Percentiles rank a stretch among this genome's conserved stretches.
Evolutionary conservation across 2,888 invertebrate genomes (phyloP).

Genomic region (Acronicta psi): DNA sequence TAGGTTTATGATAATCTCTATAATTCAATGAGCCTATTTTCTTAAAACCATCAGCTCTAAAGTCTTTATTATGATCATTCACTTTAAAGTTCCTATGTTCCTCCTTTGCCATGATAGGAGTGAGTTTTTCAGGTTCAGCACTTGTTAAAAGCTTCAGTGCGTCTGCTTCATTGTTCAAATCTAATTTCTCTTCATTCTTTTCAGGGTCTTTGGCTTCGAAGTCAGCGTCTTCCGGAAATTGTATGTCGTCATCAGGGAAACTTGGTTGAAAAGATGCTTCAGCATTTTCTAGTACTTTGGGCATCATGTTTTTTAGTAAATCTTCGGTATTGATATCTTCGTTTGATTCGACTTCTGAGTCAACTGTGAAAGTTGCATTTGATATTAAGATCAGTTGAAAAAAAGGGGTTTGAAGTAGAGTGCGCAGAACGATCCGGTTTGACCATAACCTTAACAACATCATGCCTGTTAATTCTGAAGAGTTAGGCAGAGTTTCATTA

Average conservation of each 20-base stretch:
- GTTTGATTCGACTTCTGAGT: background rate
- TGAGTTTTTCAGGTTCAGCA: background rate
- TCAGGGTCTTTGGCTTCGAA: background rate
- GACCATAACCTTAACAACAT: too few species aligned
- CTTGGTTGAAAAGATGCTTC: slow-evolving; percentile 2
- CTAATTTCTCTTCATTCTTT: background rate
- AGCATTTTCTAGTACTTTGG: background rate
- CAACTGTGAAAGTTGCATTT: background rate
- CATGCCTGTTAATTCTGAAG: too few species aligned
- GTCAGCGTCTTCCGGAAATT: background rate
- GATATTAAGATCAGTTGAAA: too few species aligned
- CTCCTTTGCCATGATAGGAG: background rate
- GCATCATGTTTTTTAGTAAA: background rate
- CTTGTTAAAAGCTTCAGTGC: background rate
- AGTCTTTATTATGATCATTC: background rate
- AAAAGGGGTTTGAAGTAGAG: too few species aligned
- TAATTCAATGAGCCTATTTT: background rate
- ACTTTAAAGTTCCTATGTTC: background rate
- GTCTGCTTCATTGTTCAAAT: background rate
- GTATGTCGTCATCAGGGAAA: background rate
- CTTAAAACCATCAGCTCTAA: background rate
- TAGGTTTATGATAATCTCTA: background rate
- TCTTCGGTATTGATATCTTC: background rate
- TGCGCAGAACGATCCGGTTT: too few species aligned
- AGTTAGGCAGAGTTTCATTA: too few species aligned